Evolutionary conservation across 1,140 invertebrate genomes (phyloP), one percentile per base, ranked within the genome.

Genomic region (Argopecten irradians): DNA sequence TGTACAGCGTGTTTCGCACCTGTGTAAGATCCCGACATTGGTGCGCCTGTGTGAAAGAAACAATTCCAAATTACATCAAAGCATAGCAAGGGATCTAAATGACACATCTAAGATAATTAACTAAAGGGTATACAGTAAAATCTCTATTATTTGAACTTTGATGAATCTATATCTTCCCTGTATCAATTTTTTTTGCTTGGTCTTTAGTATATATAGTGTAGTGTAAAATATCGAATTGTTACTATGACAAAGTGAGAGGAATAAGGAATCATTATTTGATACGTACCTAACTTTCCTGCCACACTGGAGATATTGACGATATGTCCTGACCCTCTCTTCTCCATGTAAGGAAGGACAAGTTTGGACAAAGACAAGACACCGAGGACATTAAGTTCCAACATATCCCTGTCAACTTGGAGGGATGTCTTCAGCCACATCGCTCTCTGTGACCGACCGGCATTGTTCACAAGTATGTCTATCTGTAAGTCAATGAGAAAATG

Each of bases 381-480:
- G 90, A 98, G 97, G 0, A 98, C 98, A 95, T 98, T 98, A 46
- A 98, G 93, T 33, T 98, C 97, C 93, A 98, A 98, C 90, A 98
- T 95, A 87, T 97, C 96, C 87, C 96, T 96, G 93, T 99, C 98
- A 0, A 98, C 97, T 85, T 96, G 93, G 0, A 98, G 83, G 1
- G 97, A 96, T 89, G 98, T 98, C 1, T 97, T 96, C 89, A 97
- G 97, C 97, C 97, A 98, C 35, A 94, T 89, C 2, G 97, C 97
- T 90, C 98, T 95, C 95, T 98, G 98, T 39, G 97, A 97, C 90
- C 97, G 95, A 11, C 96, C 96, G 82, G 96, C 96, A 93, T 96
- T 96, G 91, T 96, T 96, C 2, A 96, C 93, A 11, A 96, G 89
- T 28, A 95, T 92, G 89, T 96, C 96, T 86, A 96, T 93, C 93